These are phyloP conservation scores for Protobothrops flavoviridis DNA, from an alignment of 2,113 vertebrate species.

Conservation along the genomic window DNA sequence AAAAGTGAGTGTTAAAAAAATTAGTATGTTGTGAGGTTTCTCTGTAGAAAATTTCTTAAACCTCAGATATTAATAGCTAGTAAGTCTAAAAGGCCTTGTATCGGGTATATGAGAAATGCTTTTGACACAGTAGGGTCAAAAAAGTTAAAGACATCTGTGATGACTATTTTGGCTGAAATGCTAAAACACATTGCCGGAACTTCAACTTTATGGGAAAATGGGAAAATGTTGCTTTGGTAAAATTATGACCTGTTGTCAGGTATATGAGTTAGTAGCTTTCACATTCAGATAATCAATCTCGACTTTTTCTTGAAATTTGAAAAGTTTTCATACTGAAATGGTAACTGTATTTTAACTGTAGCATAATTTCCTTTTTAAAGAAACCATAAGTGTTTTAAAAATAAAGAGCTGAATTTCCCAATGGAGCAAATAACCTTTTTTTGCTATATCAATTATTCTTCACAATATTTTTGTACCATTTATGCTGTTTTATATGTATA, in stretches of 20 bases:
- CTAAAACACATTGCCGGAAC: constrained; percentile 66
- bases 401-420: constrained; percentile 21
- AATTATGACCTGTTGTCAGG: constrained; percentile 78
- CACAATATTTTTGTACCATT: constrained; percentile 21
- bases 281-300: constrained; percentile 70
- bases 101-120: constrained; percentile 67
- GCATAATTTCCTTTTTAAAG: constrained; percentile 51
- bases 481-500: constrained; percentile 4
- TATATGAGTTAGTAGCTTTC: constrained; percentile 75
- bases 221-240: constrained; percentile 70
- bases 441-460: constrained; percentile 17
- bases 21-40: constrained; percentile 59
- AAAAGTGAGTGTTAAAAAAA: constrained; percentile 56
- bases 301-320: constrained; percentile 61
- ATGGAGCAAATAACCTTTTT: constrained; percentile 21
- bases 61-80: constrained; percentile 64
- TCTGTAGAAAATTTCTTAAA: constrained; percentile 68
- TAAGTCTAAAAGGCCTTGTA: constrained; percentile 64
- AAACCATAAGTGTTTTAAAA: not conserved
- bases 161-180: constrained; percentile 73
- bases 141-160: constrained; percentile 74
- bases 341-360: constrained; percentile 40
- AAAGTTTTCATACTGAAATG: constrained; percentile 66
- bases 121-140: constrained; percentile 77
- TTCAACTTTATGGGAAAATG: constrained; percentile 69